Conservation (phyloP, 2,888 invertebrate species). For the Neoaliturus tenellus region DNA sequence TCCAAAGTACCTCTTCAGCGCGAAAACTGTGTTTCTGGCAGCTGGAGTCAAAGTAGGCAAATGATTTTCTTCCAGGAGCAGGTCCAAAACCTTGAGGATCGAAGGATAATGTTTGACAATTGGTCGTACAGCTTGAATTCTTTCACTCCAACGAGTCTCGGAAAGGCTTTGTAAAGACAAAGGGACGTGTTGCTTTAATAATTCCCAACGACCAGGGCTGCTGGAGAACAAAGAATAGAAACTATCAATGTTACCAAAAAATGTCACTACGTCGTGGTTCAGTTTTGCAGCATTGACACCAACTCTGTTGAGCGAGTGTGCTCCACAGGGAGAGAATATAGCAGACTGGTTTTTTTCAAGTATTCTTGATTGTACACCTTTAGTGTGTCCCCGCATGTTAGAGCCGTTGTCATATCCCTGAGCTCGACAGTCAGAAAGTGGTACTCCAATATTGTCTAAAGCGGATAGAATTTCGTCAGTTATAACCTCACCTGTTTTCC, state of each 20-base stretch:
- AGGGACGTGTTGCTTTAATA: slow-evolving; percentile 31
- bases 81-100: slow-evolving; percentile 51
- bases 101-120: slow-evolving; percentile 49
- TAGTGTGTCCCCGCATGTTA: slow-evolving; percentile 45
- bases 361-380: slow-evolving; percentile 49
- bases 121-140: slow-evolving; percentile 31
- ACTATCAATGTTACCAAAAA: slow-evolving; percentile 40
- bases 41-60: slow-evolving; percentile 46
- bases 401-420: slow-evolving; percentile 53
- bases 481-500: slow-evolving; percentile 47
- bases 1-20: slow-evolving; percentile 39
- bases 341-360: slow-evolving; percentile 43
- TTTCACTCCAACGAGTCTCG: slow-evolving; percentile 47
- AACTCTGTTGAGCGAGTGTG: slow-evolving; percentile 35
- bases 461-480: slow-evolving; percentile 34
- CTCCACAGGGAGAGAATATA: slow-evolving; percentile 46
- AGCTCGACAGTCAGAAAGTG: slow-evolving; percentile 28
- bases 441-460: slow-evolving; percentile 29
- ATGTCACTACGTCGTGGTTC: slow-evolving; percentile 7
- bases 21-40: slow-evolving; percentile 44
- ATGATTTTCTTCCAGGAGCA: slow-evolving; percentile 53
- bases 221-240: slow-evolving; percentile 40
- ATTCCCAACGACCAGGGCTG: slow-evolving; percentile 44
- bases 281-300: slow-evolving; percentile 40
- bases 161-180: slow-evolving; percentile 46